Base-by-base conservation (phyloP, 1,140 invertebrate genomes). In the Diabrotica undecimpunctata region DNA sequence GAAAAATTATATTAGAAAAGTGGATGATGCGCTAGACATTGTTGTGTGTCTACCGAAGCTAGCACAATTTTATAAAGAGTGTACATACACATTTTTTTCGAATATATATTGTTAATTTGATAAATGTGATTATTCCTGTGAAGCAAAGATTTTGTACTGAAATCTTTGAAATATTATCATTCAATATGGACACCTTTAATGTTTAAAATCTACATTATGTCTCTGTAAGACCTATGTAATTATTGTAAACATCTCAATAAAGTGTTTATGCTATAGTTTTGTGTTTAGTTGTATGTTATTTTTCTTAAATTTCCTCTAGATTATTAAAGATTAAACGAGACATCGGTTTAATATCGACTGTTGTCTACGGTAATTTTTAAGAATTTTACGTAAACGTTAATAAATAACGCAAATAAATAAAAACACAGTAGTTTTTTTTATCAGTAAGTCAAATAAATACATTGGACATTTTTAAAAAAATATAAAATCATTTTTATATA, bases 181-280 rank as follows among this genome's bases (percentile, higher is more conserved):
- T 58, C 54, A 57, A 62, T 66, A 66, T 14, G 12, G 61, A 66
- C 52, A 54, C 51, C 55, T 64, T 68, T 68, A 64, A 64, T 68
- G 66, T 68, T 64, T 65, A 54, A 59, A 65, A 61, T 68, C 61
- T 68, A 64, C 62, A 61, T 14, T 64, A 68, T 68, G 66, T 64
- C 66, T 68, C 66, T 65, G 61, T 68, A 68, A 68, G 62, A 67
- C 37, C 55, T 60, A 64, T 67, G 66, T 68, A 64, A 65, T 58
- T 60, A 68, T 64, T 63, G 58, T 68, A 64, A 63, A 68, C 61
- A 68, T 64, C 52, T 55, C 46, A 68, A 68, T 68, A 68, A 68
- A 68, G 66, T 64, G 66, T 68, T 68, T 65, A 68, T 68, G 66
- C 66, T 64, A 64, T 51, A 56, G n/a, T 8, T 11, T 25, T 12